phyloP scores from a whole-genome alignment of 2,888 invertebrate species.

The Drosophila parthenogenetica region DNA sequence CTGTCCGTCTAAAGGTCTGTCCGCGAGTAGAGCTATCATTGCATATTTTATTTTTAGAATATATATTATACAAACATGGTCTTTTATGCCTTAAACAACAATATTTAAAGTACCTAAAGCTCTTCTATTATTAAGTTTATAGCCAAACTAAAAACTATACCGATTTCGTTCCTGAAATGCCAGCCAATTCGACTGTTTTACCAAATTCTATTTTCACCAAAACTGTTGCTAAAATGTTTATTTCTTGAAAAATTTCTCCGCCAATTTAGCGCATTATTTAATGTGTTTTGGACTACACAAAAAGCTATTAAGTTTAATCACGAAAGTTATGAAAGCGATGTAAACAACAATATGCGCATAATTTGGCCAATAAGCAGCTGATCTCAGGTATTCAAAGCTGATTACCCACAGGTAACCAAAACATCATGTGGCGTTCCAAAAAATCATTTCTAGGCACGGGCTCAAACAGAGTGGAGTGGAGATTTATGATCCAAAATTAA shows the following conservation, averaged over 20 bases:
- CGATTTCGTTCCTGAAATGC: too few species aligned
- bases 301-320: slow-evolving; percentile 7
- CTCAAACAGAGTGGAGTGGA: slow-evolving; percentile 46
- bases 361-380: slow-evolving; percentile 27
- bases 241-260: background rate
- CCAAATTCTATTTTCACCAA: too few species aligned
- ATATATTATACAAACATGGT: too few species aligned
- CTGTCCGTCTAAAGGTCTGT: too few species aligned
- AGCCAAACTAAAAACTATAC: too few species aligned
- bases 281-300: slow-evolving; percentile 1
- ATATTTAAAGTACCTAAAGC: too few species aligned
- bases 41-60: too few species aligned
- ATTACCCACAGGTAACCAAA: slow-evolving; percentile 71
- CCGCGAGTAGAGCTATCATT: too few species aligned
- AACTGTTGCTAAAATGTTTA: too few species aligned
- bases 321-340: background rate
- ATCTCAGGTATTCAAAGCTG: slow-evolving; percentile 54
- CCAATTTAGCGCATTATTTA: background rate
- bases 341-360: slow-evolving; percentile 41
- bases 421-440: slow-evolving; percentile 46
- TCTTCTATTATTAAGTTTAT: too few species aligned
- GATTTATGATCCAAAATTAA: slow-evolving; percentile 76
- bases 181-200: too few species aligned
- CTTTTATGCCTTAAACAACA: too few species aligned
- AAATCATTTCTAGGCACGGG: slow-evolving; percentile 15